Evolutionary conservation across 2,888 invertebrate genomes (phyloP), one percentile per base, ranked within the genome.

Genomic region (Abrostola triplasia): DNA sequence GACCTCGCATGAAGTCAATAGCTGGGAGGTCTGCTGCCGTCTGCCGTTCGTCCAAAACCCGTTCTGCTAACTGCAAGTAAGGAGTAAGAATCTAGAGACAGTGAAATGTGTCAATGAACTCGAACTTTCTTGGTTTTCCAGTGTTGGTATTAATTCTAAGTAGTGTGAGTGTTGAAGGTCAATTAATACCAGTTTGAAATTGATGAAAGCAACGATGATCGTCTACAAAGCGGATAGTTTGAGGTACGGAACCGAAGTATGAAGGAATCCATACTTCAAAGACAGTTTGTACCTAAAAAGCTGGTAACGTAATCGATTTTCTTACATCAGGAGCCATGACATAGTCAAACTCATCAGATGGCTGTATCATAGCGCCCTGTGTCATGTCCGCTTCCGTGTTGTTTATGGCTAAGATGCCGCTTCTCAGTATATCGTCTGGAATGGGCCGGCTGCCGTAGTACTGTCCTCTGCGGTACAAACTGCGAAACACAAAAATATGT

Each of bases 1-100:
- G 96, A 49, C 97, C 86, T 55, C 88, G 79, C 83, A 84, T 86
- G 12, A 89, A 80, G 70, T 90, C 89, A 1, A 71, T 80, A 0
- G 89, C 80, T 0, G 77, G 50, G 7, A 88, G 67, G 70, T 89
- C 82, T 0, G 83, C 53, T 0, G 79, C 81, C 5, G 69, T 49
- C n/a, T 80, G 82, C 0, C 61, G 5, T 0, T 68, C 38, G 1
- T 81, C 81, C 0, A 80, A 57, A 6, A 80, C 53, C 0, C 87
- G 75, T 36, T 88, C 82, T 10, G 79, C 78, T 9, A 88, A 61
- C 88, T 88, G 65, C 13, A 9, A 47, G n/a, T 12, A 36, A 6
- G 5, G 40, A 40, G 9, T 40, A 1, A 24, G 24, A 24, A 24
- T 24, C 24, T 24, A 24, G 24, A 24, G 24, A 24, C 24, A 24